Percentiles rank a stretch among this genome's conserved stretches.
phyloP scores from a whole-genome alignment of 1,140 invertebrate genomes.

The Drosophila bipectinata region DNA sequence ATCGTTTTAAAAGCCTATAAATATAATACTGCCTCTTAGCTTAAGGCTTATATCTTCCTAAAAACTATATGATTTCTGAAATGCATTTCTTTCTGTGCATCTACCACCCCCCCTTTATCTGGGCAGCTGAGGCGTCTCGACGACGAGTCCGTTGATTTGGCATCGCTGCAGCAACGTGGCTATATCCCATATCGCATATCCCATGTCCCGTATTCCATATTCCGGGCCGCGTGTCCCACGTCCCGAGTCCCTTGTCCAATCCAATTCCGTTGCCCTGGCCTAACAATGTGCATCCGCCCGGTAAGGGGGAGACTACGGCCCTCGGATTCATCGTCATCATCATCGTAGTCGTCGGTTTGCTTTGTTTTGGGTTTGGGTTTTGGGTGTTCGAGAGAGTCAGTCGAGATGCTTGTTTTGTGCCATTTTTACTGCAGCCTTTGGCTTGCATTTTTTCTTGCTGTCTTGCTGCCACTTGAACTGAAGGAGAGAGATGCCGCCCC shows the following conservation, averaged over 20 bases:
- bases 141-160: constrained; percentile 74
- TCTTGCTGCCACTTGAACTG: constrained; percentile 61
- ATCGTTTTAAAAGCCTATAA: no score
- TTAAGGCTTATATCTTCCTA: no score
- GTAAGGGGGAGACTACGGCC: constrained; percentile 13
- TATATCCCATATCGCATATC: constrained; percentile 24
- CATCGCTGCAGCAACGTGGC: constrained; percentile 45
- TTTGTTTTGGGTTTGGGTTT: constrained; percentile 18
- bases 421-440: constrained; percentile 81
- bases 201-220: not conserved
- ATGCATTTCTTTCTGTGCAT: constrained; percentile 7
- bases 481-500: constrained; percentile 64
- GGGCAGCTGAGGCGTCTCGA: constrained; percentile 68
- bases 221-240: not conserved
- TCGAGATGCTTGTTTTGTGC: constrained; percentile 64
- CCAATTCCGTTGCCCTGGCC: constrained; percentile 73
- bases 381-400: constrained; percentile 20
- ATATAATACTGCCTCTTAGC: no score
- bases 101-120: not conserved
- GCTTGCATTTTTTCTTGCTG: constrained; percentile 80
- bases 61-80: not conserved
- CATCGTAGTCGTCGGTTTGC: constrained; percentile 38
- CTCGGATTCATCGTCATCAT: constrained; percentile 47
- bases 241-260: constrained; percentile 53
- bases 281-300: constrained; percentile 77